Conservation (phyloP, 2,888 invertebrate species). For the Anorthoa munda region DNA sequence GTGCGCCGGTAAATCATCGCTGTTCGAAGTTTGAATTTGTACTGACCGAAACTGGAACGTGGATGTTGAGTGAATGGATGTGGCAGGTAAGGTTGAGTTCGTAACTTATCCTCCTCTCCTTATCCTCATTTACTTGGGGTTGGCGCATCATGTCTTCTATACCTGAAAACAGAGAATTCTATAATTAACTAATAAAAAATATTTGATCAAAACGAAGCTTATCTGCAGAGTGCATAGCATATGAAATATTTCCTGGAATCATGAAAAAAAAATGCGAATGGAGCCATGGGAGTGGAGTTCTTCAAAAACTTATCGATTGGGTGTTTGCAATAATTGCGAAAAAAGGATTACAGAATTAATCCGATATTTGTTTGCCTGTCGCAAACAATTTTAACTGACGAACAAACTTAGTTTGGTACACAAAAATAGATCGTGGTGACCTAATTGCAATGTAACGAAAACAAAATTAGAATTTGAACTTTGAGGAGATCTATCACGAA, state of each 20-base stretch:
- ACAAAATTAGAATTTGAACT: too few relatives aligned
- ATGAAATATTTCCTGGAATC: too few relatives aligned
- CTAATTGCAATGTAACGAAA: neutral
- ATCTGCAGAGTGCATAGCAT: too few relatives aligned
- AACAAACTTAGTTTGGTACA: too few relatives aligned
- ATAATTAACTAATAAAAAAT: too few relatives aligned
- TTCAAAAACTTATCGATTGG: too few relatives aligned
- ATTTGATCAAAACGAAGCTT: too few relatives aligned
- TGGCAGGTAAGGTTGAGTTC: neutral
- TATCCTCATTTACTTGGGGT: too few relatives aligned
- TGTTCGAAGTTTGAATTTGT: conserved; percentile 27
- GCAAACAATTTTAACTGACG: neutral
- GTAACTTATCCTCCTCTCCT: neutral
- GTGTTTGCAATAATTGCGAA: too few relatives aligned
- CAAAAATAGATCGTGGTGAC: neutral
- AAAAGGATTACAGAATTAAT: neutral
- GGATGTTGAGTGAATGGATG: conserved; percentile 19
- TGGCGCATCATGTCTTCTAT: too few relatives aligned
- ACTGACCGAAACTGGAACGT: conserved; percentile 57
- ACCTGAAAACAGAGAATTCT: neutral
- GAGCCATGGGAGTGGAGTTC: neutral
- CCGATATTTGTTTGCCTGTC: neutral
- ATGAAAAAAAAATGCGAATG: neutral
- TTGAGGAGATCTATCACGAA: neutral
- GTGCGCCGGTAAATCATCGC: conserved; percentile 70